Evolutionary conservation across 2,113 vertebrate species (phyloP).

Genomic region (Pygoscelis adeliae): DNA sequence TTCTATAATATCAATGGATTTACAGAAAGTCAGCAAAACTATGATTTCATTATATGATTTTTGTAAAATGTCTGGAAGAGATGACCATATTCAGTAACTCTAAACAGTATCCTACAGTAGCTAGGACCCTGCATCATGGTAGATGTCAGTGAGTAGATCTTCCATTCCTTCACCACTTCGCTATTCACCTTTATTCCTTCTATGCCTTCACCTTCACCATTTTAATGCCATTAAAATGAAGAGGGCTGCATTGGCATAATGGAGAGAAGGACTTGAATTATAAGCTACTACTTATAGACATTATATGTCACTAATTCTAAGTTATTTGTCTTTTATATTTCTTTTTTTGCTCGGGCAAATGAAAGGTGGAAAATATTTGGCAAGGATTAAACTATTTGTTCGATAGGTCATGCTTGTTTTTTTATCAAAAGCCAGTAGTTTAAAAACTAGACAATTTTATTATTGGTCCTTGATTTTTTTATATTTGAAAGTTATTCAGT

Average conservation of each 20-base stretch:
- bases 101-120: not conserved
- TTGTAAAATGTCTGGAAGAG: not conserved
- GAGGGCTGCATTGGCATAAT: not conserved
- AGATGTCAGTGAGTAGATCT: not conserved
- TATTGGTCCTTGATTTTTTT: not conserved
- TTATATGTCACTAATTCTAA: not conserved
- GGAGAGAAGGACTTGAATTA: not conserved
- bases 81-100: not conserved
- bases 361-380: not conserved
- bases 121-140: fast-evolving
- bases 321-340: not conserved
- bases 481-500: not conserved
- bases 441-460: not conserved
- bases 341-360: not conserved
- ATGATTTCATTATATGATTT: not conserved
- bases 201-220: not conserved
- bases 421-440: not conserved
- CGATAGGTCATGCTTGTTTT: not conserved
- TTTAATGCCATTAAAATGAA: not conserved
- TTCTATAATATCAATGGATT: not conserved
- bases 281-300: not conserved
- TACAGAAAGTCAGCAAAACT: not conserved
- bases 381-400: not conserved
- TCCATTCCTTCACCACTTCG: not conserved
- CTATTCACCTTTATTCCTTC: not conserved